phyloP scores from a whole-genome alignment of 2,113 vertebrate species.

The Clupea harengus region DNA sequence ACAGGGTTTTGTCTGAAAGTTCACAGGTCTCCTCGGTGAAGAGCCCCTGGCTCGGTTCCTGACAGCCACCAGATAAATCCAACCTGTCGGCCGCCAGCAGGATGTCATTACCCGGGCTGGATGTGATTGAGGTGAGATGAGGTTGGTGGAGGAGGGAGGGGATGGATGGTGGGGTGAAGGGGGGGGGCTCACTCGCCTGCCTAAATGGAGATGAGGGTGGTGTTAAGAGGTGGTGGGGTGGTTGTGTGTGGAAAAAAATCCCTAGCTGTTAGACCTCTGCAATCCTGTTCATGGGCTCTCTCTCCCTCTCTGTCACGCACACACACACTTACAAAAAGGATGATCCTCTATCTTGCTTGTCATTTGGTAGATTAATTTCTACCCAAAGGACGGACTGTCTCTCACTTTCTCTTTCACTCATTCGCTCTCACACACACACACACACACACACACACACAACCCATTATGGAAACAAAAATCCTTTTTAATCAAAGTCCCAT shows the following conservation, averaged over 20 bases:
- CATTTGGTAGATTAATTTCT: conserved; percentile 7
- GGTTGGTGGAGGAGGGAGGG: neutral
- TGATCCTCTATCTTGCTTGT: conserved; percentile 1
- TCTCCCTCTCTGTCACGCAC: neutral
- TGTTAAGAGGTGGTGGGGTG: neutral
- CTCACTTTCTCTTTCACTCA: neutral
- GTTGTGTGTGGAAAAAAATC: neutral
- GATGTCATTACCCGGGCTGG: neutral
- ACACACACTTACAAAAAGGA: neutral
- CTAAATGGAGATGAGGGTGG: neutral
- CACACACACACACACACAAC: neutral
- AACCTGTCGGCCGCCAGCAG: neutral
- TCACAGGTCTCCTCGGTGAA: neutral
- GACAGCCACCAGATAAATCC: neutral
- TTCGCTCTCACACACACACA: neutral
- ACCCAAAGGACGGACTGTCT: neutral
- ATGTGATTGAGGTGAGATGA: neutral
- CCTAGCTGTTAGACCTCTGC: no score
- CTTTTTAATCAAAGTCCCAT: neutral
- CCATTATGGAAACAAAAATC: no score
- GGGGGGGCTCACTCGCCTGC: neutral
- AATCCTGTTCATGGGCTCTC: no score
- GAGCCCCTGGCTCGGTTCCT: neutral
- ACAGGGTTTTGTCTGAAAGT: neutral
- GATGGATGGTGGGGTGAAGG: neutral